phyloP scores from a whole-genome alignment of 2,888 invertebrate species.

The Cheilosia vernalis region DNA sequence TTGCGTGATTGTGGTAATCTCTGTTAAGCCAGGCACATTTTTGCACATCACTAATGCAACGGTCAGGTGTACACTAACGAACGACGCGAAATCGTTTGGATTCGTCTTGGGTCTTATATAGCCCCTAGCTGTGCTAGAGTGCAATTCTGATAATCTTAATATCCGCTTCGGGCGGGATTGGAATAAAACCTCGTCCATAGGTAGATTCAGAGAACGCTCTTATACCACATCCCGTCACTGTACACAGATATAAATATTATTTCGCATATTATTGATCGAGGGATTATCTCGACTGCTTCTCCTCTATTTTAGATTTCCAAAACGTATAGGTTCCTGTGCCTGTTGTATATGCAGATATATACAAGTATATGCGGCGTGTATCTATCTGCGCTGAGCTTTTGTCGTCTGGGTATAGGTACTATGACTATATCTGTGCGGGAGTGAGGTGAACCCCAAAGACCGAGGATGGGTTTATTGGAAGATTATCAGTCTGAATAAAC shows the following conservation, averaged over 20 bases:
- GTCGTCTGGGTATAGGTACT: constrained; percentile 7
- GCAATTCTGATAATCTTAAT: constrained; percentile 58
- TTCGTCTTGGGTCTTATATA: neutral
- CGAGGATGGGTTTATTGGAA: constrained; percentile 68
- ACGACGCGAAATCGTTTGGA: constrained; percentile 22
- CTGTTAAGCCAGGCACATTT: constrained; percentile 70
- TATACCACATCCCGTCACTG: constrained; percentile 1
- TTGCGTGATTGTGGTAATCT: constrained; percentile 75
- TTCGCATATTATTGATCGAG: constrained; percentile 77
- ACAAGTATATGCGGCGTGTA: constrained; percentile 5
- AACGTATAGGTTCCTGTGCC: constrained; percentile 33
- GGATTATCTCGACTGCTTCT: constrained; percentile 76
- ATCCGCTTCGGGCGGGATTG: constrained; percentile 13
- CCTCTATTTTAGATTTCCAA: constrained; percentile 71
- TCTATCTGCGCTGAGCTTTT: constrained; percentile 32
- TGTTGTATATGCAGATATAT: neutral
- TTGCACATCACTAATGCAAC: constrained; percentile 47
- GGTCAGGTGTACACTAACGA: constrained; percentile 14
- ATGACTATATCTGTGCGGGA: neutral
- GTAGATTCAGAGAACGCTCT: constrained; percentile 2
- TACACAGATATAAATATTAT: constrained; percentile 62
- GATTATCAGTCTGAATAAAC: constrained; percentile 74
- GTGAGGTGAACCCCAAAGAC: constrained; percentile 56
- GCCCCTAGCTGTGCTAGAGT: neutral
- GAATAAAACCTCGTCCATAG: constrained; percentile 17